Conservation (phyloP, 2,888 invertebrate genomes). For the Noctua comes region DNA sequence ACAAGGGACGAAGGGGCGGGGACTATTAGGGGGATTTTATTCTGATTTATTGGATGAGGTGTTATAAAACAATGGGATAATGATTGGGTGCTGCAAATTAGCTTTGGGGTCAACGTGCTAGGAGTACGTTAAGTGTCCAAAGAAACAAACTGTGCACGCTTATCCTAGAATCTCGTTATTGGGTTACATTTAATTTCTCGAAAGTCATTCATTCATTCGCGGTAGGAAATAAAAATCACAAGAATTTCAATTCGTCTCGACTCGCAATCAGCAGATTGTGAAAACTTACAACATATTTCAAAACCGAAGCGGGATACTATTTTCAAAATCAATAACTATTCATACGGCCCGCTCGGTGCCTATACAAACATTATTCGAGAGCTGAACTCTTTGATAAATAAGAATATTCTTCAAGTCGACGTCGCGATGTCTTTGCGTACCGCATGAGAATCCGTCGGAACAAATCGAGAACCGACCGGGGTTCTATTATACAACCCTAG, state of each 20-base stretch:
- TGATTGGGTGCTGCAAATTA: conserved; percentile 4
- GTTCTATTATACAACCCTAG: conserved; percentile 64
- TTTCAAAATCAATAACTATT: conserved; percentile 76
- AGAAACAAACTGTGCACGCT: neutral
- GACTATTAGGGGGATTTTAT: neutral
- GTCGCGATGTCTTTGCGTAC: conserved; percentile 67
- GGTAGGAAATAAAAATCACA: conserved; percentile 27
- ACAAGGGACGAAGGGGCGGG: conserved; percentile 3
- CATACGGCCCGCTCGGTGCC: conserved; percentile 70
- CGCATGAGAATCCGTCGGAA: conserved; percentile 67
- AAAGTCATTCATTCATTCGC: conserved; percentile 1
- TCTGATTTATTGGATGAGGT: neutral
- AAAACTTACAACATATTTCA: conserved; percentile 45
- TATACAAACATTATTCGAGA: conserved; percentile 74
- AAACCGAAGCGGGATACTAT: conserved; percentile 62
- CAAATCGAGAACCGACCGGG: conserved; percentile 59
- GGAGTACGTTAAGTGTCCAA: neutral
- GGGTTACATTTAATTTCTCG: neutral
- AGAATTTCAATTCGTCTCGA: conserved; percentile 28
- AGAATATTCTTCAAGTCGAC: conserved; percentile 75
- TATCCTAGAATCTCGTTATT: neutral
- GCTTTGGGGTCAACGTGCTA: neutral
- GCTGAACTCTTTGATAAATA: conserved; percentile 77
- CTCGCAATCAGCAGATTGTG: conserved; percentile 47
- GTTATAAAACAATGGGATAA: neutral